These are phyloP conservation scores for Enteromius radiatus DNA, from an alignment of 2,797 vertebrate species.

Conservation along the genomic window DNA sequence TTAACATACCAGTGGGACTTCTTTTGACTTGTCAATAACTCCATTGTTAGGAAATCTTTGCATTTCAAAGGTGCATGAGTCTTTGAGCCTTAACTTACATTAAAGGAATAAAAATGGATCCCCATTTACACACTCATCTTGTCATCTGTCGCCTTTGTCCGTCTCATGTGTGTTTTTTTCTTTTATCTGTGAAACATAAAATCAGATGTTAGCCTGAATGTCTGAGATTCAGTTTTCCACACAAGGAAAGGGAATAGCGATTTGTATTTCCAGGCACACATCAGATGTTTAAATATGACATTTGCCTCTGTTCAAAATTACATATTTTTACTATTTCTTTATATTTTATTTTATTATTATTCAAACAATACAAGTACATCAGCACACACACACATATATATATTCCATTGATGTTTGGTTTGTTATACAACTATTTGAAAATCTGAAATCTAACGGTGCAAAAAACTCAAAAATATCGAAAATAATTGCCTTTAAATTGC, in stretches of 20 bases:
- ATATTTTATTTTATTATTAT: too few relatives aligned
- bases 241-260: neutral
- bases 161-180: neutral
- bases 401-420: too few relatives aligned
- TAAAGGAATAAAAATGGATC: neutral
- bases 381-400: too few relatives aligned
- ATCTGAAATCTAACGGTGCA: too few relatives aligned
- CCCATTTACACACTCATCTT: neutral
- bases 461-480: too few relatives aligned
- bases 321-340: too few relatives aligned
- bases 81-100: neutral
- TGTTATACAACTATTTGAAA: too few relatives aligned
- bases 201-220: neutral
- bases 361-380: too few relatives aligned
- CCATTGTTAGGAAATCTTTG: neutral
- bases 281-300: neutral
- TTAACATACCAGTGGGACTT: slow-evolving; percentile 10
- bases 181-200: neutral
- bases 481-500: too few relatives aligned
- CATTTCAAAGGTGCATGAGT: neutral
- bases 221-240: neutral
- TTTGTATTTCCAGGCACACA: neutral
- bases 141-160: neutral
- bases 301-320: neutral
- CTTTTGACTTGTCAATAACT: slow-evolving; percentile 9